Percentiles rank a stretch among this genome's conserved stretches.
phyloP scores from a whole-genome alignment of 2,113 vertebrate species.

The Mus pahari region DNA sequence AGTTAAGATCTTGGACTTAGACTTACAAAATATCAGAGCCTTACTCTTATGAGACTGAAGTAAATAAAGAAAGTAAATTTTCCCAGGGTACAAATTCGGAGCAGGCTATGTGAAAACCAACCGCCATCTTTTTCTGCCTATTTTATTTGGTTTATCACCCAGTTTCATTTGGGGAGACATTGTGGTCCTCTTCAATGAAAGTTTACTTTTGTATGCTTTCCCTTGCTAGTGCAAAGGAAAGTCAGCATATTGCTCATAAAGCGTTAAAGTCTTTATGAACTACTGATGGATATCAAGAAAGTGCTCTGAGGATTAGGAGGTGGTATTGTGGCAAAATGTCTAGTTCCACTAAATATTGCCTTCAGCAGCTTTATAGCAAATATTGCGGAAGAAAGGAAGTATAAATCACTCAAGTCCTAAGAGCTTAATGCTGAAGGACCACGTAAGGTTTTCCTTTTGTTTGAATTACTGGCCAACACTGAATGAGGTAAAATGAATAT shows the following conservation, averaged over 20 bases:
- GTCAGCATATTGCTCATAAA: slow-evolving; percentile 82
- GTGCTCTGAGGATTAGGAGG: slow-evolving; percentile 74
- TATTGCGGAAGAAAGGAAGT: slow-evolving; percentile 77
- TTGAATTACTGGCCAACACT: slow-evolving; percentile 70
- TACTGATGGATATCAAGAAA: slow-evolving; percentile 81
- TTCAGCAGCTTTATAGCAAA: slow-evolving; percentile 77
- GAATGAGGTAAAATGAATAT: neutral
- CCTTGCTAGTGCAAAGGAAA: slow-evolving; percentile 74
- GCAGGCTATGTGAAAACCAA: neutral
- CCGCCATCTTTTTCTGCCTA: slow-evolving; percentile 65
- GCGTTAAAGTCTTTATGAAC: slow-evolving; percentile 80
- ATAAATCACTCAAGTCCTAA: slow-evolving; percentile 79
- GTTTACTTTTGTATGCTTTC: slow-evolving; percentile 69
- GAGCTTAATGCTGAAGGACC: slow-evolving; percentile 74
- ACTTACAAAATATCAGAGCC: slow-evolving; percentile 1
- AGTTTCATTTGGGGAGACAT: slow-evolving; percentile 71
- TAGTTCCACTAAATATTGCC: slow-evolving; percentile 81
- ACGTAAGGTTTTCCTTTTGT: slow-evolving; percentile 74
- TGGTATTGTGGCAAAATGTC: slow-evolving; percentile 79
- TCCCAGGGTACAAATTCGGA: slow-evolving; percentile 45
- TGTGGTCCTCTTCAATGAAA: slow-evolving; percentile 66
- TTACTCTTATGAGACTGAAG: slow-evolving; percentile 12
- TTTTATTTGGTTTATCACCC: slow-evolving; percentile 68
- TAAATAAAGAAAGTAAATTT: slow-evolving; percentile 74
- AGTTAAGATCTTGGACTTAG: slow-evolving; percentile 9